Base-by-base conservation (phyloP, 2,888 invertebrate species). In the Eretmocerus hayati region DNA sequence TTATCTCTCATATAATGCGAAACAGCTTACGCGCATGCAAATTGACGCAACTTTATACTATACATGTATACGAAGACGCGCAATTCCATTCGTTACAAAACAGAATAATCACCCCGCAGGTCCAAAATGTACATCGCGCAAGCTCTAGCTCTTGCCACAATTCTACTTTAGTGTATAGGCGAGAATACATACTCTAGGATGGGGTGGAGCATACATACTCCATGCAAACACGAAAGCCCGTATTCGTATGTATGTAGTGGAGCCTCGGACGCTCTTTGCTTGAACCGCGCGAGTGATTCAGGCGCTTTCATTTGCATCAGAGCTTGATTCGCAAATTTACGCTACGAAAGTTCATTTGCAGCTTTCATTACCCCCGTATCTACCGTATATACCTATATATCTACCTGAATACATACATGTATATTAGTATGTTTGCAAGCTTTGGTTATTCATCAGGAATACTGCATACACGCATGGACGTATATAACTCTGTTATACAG, bases 301-400 rank as follows among this genome's bases (percentile, higher is more conserved):
- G 36, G 9, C 40, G 41, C 36, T 46, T 52, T 43, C 35, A 53
- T 50, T 53, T 38, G 47, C 44, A 50, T 53, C 46, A 20, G n/a
- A n/a, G 44, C 35, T 48, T 48, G 46, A 52, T 52, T 52, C 21
- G 32, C 20, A 22, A 19, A 40, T 52, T 49, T 46, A 43, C 44
- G 22, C 40, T 30, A 35, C 22, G 32, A 42, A 47, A 48, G 52
- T 52, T 46, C 46, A 48, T 46, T 52, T 39, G 42, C 37, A 40
- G 18, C 46, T 46, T 43, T 46, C 30, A 30, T 8, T 30, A 30
- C 8, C 30, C 13, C 30, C 30, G 30, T 9, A 30, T 30, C 30
- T 30, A 30, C 13, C 30, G 30, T 30, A 30, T 30, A 8, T 19
- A 22, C 8, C 30, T 30, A 13, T 30, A 30, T 30, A 33, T 13